Percentiles rank a stretch among this genome's conserved stretches.
Conservation (phyloP, 2,797 vertebrate species). For the Amblyraja radiata region DNA sequence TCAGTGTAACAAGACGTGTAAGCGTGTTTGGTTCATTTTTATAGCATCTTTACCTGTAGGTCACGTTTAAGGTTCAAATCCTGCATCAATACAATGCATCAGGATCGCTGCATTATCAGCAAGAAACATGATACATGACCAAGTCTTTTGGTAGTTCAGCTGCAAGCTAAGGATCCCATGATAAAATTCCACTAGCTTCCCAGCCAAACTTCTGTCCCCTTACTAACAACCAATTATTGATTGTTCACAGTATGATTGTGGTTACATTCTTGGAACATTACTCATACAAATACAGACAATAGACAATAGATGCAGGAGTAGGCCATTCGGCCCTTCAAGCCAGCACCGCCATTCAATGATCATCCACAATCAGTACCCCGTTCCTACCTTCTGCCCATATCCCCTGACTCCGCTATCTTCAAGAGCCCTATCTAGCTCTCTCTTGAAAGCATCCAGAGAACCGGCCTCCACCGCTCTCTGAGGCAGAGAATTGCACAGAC, state of each 20-base stretch:
- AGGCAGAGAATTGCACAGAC: no score
- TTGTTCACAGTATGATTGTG: not conserved
- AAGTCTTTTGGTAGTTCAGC: not conserved
- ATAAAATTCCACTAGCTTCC: not conserved
- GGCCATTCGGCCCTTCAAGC: no score
- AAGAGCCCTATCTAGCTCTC: no score
- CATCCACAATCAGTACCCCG: no score
- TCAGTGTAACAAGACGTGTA: not conserved
- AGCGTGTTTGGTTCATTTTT: no score
- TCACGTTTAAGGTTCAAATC: not conserved
- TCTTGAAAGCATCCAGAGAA: no score
- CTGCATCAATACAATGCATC: not conserved
- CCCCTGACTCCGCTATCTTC: no score
- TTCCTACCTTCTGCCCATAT: no score
- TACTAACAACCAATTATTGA: not conserved
- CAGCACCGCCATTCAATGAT: no score
- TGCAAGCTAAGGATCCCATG: not conserved
- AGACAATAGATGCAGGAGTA: no score
- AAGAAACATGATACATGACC: not conserved
- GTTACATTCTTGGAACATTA: not conserved
- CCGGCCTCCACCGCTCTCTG: no score
- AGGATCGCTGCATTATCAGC: not conserved
- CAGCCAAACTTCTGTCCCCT: not conserved
- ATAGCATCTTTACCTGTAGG: not conserved
- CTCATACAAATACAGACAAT: not conserved